Evolutionary conservation across 2,797 vertebrate species (phyloP).

Genomic region (Labroides dimidiatus): DNA sequence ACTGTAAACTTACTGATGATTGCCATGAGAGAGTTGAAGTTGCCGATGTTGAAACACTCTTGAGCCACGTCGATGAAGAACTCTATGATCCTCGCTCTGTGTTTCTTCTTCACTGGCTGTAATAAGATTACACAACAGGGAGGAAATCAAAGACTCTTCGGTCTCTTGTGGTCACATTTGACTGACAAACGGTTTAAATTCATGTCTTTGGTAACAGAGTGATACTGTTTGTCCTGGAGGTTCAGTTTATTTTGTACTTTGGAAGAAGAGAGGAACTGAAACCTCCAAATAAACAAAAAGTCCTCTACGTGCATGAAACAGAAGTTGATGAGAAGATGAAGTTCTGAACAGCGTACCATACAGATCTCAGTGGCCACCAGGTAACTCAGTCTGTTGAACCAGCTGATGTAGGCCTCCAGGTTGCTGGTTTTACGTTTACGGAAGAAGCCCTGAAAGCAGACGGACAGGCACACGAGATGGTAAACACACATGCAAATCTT

Average conservation of each 20-base stretch:
- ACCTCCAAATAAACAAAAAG: background rate
- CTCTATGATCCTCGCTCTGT: slow-evolving; percentile 92
- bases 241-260: too few species aligned
- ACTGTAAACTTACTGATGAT: slow-evolving; percentile 91
- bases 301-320: background rate
- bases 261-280: background rate
- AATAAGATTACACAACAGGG: slow-evolving; percentile 23
- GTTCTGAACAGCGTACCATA: slow-evolving; percentile 83
- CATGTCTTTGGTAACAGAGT: background rate
- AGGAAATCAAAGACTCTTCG: background rate
- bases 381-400: slow-evolving; percentile 95
- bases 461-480: background rate
- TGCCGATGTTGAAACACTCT: slow-evolving; percentile 97
- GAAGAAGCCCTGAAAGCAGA: slow-evolving; percentile 79
- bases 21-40: slow-evolving; percentile 97
- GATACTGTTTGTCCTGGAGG: background rate
- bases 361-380: slow-evolving; percentile 96
- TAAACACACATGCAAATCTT: background rate
- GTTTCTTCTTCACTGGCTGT: slow-evolving; percentile 96
- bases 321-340: too few species aligned
- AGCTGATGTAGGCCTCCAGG: slow-evolving; percentile 93
- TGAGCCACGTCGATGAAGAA: slow-evolving; percentile 96
- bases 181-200: background rate
- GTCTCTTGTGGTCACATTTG: too few species aligned
- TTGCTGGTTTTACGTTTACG: slow-evolving; percentile 90